Evolutionary conservation across 1,140 invertebrate genomes (phyloP).

Genomic region (Drosophila mauritiana): DNA sequence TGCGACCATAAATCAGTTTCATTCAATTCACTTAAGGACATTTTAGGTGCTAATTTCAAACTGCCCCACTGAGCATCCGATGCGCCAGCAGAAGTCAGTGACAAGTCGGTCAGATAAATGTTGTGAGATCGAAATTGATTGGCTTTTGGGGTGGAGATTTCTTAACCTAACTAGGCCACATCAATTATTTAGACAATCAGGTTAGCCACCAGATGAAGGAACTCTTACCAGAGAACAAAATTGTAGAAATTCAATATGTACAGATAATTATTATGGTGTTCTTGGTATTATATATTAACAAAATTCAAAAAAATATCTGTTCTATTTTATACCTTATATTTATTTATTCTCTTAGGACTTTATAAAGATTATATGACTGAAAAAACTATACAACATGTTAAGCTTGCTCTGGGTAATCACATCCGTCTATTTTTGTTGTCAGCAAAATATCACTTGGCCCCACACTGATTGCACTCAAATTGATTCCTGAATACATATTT

Average conservation of each 20-base stretch:
- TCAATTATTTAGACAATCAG: not conserved
- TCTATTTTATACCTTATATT: no score
- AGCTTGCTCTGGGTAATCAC: slow-evolving; percentile 9
- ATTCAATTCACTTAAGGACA: slow-evolving; percentile 76
- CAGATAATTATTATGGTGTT: no score
- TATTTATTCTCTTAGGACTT: no score
- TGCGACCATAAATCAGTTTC: slow-evolving; percentile 77
- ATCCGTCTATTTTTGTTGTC: slow-evolving; percentile 12
- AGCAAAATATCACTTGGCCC: slow-evolving; percentile 17
- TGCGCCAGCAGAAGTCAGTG: slow-evolving; percentile 21
- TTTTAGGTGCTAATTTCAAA: slow-evolving; percentile 70
- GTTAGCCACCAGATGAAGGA: not conserved
- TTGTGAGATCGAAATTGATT: slow-evolving; percentile 18
- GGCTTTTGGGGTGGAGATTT: not conserved
- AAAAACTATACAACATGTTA: not conserved
- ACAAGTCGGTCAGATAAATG: slow-evolving; percentile 54
- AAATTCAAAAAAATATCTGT: no score
- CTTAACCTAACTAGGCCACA: slow-evolving; percentile 1
- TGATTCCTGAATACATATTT: slow-evolving; percentile 78
- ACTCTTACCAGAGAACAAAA: no score
- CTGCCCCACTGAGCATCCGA: slow-evolving; percentile 8
- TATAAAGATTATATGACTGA: no score
- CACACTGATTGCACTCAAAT: slow-evolving; percentile 76
- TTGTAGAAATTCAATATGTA: no score
- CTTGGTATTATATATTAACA: no score